phyloP scores from a whole-genome alignment of 2,113 vertebrate species.

The Rhinichthys klamathensis region DNA sequence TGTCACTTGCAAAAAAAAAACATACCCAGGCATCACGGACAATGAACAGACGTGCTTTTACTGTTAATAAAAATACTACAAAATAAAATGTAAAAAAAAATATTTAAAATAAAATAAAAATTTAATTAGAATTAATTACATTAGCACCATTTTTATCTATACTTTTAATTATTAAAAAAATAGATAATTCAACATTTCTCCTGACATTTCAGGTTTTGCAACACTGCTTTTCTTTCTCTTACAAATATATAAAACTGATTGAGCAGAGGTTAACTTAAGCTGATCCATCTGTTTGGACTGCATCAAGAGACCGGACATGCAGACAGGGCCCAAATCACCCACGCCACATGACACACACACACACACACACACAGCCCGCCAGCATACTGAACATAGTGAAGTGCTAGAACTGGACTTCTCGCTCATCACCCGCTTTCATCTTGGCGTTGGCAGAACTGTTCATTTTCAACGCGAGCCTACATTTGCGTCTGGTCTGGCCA shows the following conservation, averaged over 20 bases:
- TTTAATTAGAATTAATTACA: not conserved
- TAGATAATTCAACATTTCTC: not conserved
- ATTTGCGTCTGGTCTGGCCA: conserved; percentile 72
- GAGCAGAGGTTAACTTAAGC: conserved; percentile 31
- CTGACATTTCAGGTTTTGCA: not conserved
- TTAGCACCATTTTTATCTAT: not conserved
- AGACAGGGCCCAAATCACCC: conserved; percentile 16
- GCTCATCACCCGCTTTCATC: conserved; percentile 60
- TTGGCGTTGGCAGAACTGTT: conserved; percentile 63
- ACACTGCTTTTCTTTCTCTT: not conserved
- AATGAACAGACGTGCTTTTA: not conserved
- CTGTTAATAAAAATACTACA: not conserved
- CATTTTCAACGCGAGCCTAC: conserved; percentile 73
- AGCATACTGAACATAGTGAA: conserved; percentile 5
- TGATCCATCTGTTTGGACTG: conserved; percentile 36
- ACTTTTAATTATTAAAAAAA: not conserved
- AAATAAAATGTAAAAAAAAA: not conserved
- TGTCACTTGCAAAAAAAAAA: not conserved
- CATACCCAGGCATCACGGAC: too few species aligned
- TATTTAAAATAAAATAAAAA: too few species aligned
- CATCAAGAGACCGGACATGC: conserved; percentile 25
- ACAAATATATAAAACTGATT: not conserved
- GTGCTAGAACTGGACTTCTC: conserved; percentile 63
- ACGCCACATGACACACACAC: conserved; percentile 12
- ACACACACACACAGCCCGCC: not conserved